Evolutionary conservation across 2,797 vertebrate species (phyloP).

Genomic region (Gadopsis bispinosus): DNA sequence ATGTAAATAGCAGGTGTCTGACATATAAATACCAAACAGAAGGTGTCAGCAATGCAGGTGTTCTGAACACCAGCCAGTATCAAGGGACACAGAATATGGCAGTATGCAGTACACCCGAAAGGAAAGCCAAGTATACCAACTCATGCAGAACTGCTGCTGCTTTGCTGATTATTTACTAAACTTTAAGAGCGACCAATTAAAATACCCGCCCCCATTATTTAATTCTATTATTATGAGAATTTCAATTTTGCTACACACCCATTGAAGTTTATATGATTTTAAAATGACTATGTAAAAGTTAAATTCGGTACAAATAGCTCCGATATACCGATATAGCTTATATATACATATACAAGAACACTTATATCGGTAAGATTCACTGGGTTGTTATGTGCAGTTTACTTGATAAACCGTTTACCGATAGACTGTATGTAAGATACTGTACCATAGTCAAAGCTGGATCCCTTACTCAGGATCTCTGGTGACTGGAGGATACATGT

Average conservation of each 20-base stretch:
- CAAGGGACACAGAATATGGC: constrained; percentile 18
- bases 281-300: not conserved
- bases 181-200: not conserved
- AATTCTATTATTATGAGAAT: not conserved
- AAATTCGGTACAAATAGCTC: not conserved
- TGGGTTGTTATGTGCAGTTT: not conserved
- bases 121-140: not conserved
- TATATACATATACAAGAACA: not conserved
- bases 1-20: constrained; percentile 57
- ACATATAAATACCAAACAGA: constrained; percentile 54
- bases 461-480: not conserved
- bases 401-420: not conserved
- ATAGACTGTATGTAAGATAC: too few relatives aligned
- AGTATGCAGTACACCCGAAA: not conserved
- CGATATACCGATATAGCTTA: too few relatives aligned
- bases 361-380: not conserved
- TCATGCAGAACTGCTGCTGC: not conserved
- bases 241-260: not conserved
- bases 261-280: not conserved
- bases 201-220: not conserved
- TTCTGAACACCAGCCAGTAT: constrained; percentile 32
- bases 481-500: not conserved
- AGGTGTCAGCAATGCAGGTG: constrained; percentile 52
- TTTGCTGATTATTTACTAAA: constrained; percentile 7
- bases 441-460: not conserved